Evolutionary conservation across 1,140 invertebrate species (phyloP).

Genomic region (Spodoptera frugiperda): DNA sequence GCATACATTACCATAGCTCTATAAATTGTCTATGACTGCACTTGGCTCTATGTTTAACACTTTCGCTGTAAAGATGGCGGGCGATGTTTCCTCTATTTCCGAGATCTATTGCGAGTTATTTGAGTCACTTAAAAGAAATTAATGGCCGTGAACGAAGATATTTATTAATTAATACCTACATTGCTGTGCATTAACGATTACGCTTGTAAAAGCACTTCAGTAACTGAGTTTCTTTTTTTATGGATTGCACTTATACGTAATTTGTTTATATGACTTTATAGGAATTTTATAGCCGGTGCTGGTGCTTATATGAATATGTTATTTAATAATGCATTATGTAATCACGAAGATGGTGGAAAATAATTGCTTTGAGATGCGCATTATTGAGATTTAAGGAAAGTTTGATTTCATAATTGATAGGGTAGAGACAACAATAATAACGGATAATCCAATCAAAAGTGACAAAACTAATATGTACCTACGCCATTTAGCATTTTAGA

Average conservation of each 20-base stretch:
- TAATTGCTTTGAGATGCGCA: no score
- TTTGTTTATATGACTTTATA: neutral
- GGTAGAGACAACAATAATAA: no score
- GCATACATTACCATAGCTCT: conserved; percentile 7
- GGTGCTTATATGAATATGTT: no score
- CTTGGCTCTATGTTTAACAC: conserved; percentile 7
- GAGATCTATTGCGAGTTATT: neutral
- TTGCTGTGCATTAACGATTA: neutral
- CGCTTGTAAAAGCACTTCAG: neutral
- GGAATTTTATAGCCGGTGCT: no score
- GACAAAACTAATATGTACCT: no score
- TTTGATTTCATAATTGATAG: no score
- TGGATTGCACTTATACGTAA: conserved; percentile 3
- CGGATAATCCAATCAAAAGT: no score
- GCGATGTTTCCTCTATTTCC: no score
- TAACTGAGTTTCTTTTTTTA: neutral
- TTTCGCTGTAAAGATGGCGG: conserved; percentile 15
- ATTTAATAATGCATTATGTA: no score
- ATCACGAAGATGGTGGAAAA: no score
- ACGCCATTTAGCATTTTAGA: no score
- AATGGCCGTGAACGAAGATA: conserved; percentile 16
- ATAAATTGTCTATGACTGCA: conserved; percentile 9
- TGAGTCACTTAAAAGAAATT: conserved; percentile 1
- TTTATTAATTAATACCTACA: neutral
- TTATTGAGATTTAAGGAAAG: no score